A percentile compares a stretch with the other conserved stretches of the same genome.
Conservation (phyloP, 2,113 vertebrate genomes). For the Piaya cayana region DNA sequence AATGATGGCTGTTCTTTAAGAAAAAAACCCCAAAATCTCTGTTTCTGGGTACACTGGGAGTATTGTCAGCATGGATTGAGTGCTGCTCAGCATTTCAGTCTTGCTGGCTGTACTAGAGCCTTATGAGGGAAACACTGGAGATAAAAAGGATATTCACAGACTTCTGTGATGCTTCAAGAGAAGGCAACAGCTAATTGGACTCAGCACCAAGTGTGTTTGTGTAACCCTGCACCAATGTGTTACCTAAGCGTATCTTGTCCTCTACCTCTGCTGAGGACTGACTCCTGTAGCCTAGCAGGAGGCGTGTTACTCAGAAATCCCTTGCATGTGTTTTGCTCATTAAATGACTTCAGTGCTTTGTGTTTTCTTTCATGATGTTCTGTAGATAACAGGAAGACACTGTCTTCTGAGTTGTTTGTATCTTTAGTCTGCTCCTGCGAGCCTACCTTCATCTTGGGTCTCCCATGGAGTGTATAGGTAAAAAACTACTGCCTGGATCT, state of each 20-base stretch:
- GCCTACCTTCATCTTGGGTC: not conserved
- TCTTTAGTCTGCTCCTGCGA: not conserved
- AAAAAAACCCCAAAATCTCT: not conserved
- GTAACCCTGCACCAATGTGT: not conserved
- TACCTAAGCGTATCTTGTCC: not conserved
- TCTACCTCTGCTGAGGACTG: not conserved
- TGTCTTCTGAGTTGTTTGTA: not conserved
- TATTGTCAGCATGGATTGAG: not conserved
- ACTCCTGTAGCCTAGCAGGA: not conserved
- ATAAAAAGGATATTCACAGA: not conserved
- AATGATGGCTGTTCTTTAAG: not conserved
- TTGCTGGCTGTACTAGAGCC: not conserved
- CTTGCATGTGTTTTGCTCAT: not conserved
- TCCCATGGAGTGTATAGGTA: rapidly evolving
- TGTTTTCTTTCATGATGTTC: not conserved
- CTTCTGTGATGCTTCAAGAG: not conserved
- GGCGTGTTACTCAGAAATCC: not conserved
- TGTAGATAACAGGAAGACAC: not conserved
- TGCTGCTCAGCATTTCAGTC: not conserved
- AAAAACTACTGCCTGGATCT: no score
- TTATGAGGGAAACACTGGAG: not conserved
- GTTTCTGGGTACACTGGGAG: not conserved
- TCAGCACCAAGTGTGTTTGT: not conserved
- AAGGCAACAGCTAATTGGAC: not conserved
- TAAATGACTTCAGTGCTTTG: not conserved